Percentiles rank a stretch among this genome's conserved stretches.
These are phyloP conservation scores for Champsocephalus esox DNA, from an alignment of 2,797 vertebrate genomes.

Conservation along the genomic window DNA sequence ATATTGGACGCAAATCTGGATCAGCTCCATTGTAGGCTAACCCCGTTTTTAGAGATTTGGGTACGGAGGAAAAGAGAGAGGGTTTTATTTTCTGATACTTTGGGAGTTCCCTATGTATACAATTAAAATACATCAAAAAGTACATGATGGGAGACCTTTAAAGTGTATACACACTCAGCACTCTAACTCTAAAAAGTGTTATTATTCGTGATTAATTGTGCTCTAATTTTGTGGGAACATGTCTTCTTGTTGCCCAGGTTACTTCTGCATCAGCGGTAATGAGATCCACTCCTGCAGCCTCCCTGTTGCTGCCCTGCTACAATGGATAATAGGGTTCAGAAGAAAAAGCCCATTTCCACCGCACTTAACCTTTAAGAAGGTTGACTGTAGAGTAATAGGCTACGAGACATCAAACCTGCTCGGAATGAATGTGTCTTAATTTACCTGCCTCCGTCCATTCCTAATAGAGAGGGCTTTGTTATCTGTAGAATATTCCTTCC, in stretches of 20 bases:
- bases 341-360: slow-evolving; percentile 5
- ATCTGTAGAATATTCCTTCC: slow-evolving; percentile 9
- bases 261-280: slow-evolving; percentile 22
- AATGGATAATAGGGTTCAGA: neutral
- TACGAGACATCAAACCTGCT: slow-evolving; percentile 32
- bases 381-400: slow-evolving; percentile 16
- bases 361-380: slow-evolving; percentile 34
- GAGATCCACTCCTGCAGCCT: slow-evolving; percentile 27
- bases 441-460: slow-evolving; percentile 33
- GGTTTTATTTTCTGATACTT: too few relatives aligned
- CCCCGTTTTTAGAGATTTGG: too few relatives aligned
- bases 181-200: neutral
- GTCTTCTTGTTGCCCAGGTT: slow-evolving; percentile 48
- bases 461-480: slow-evolving; percentile 37
- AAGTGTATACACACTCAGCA: neutral
- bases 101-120: too few relatives aligned
- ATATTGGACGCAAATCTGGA: too few relatives aligned
- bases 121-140: too few relatives aligned
- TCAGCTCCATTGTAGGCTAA: too few relatives aligned
- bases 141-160: too few relatives aligned
- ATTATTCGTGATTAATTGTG: slow-evolving; percentile 20
- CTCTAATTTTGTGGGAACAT: slow-evolving; percentile 22
- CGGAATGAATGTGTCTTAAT: slow-evolving; percentile 38
- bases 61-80: too few relatives aligned
- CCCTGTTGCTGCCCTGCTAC: slow-evolving; percentile 2